A percentile compares a stretch with the other conserved stretches of the same genome.
These are phyloP conservation scores for Listronotus bonariensis DNA, from an alignment of 1,140 invertebrate species.

Conservation along the genomic window DNA sequence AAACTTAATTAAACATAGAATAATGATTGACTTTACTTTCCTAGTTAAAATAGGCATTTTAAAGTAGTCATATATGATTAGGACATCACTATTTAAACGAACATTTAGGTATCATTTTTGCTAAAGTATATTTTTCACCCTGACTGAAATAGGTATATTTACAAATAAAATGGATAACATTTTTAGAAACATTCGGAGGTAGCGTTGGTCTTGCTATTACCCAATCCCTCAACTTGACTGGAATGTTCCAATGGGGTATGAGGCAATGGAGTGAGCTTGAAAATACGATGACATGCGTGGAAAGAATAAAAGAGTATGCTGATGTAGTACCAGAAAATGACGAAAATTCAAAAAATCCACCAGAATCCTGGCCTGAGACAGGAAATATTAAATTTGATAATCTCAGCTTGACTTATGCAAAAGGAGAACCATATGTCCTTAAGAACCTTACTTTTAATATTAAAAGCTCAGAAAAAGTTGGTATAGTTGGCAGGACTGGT, in stretches of 20 bases:
- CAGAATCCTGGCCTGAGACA: conserved; percentile 64
- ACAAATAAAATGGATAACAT: no score
- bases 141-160: no score
- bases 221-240: conserved; percentile 73
- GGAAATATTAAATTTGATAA: conserved; percentile 64
- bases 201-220: conserved; percentile 81
- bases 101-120: no score
- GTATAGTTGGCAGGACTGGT: conserved; percentile 30
- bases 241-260: conserved; percentile 84
- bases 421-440: conserved; percentile 66
- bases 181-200: conserved; percentile 19
- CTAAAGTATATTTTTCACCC: no score
- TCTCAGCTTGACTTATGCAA: conserved; percentile 68
- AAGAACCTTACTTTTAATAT: conserved; percentile 68
- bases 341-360: conserved; percentile 54
- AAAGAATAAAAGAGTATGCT: no score
- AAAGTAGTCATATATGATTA: no score
- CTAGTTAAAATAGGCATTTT: no score
- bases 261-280: conserved; percentile 79
- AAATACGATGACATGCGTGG: no score
- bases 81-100: no score
- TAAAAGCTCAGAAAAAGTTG: conserved; percentile 69
- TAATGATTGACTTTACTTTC: no score
- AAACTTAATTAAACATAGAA: no score
- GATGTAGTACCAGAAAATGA: conserved; percentile 62